Evolutionary conservation across 2,797 vertebrate genomes (phyloP).

Genomic region (Sebastes goodei): DNA sequence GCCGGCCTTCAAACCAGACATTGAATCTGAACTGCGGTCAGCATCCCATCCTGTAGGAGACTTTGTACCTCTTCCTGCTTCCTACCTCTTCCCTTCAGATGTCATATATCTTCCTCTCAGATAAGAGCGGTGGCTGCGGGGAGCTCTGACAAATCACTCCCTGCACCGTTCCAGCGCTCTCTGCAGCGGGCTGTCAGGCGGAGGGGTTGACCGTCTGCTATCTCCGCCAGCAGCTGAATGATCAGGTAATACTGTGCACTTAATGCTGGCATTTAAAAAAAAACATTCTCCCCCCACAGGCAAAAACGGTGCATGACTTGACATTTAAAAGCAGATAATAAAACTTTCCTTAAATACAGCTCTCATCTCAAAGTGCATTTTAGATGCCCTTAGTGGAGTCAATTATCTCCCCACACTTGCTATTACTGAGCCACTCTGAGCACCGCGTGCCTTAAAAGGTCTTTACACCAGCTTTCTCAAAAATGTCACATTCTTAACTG

Average conservation of each 20-base stretch:
- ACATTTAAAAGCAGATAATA: slow-evolving; percentile 82
- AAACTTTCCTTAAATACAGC: slow-evolving; percentile 79
- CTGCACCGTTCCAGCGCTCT: slow-evolving; percentile 28
- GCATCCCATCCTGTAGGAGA: slow-evolving; percentile 18
- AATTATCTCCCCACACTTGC: slow-evolving; percentile 80
- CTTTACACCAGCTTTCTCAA: slow-evolving; percentile 58
- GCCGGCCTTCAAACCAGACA: background rate
- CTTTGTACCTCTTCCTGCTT: background rate
- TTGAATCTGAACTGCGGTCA: background rate
- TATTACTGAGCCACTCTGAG: slow-evolving; percentile 72
- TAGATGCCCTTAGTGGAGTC: slow-evolving; percentile 78
- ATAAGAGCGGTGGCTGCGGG: slow-evolving; percentile 51
- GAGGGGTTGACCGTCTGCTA: slow-evolving; percentile 51
- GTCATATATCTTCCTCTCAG: slow-evolving; percentile 35
- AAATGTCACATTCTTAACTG: slow-evolving; percentile 74
- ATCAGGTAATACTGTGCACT: slow-evolving; percentile 78
- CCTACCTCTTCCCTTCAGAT: slow-evolving; percentile 13
- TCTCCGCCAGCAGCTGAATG: slow-evolving; percentile 67
- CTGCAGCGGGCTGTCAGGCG: slow-evolving; percentile 37
- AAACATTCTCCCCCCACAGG: slow-evolving; percentile 60
- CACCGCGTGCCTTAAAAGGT: slow-evolving; percentile 71
- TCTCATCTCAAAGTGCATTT: slow-evolving; percentile 82
- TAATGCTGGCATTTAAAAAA: slow-evolving; percentile 84
- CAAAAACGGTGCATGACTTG: slow-evolving; percentile 68
- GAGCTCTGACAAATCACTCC: slow-evolving; percentile 61